Evolutionary conservation across 1,140 invertebrate species (phyloP), one percentile per base, ranked within the genome.

Genomic region (Aradophagus sp.): DNA sequence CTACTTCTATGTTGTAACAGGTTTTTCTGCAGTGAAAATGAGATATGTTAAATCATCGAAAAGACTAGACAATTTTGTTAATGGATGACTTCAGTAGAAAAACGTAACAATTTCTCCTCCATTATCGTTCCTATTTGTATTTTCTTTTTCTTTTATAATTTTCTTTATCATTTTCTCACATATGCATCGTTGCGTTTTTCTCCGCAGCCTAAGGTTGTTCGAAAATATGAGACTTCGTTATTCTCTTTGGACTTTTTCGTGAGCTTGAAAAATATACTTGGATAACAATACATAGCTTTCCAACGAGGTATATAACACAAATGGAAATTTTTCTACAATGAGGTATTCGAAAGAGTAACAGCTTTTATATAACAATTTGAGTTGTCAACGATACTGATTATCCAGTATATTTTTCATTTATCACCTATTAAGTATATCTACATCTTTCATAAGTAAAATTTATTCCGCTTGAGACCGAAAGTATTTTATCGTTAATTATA

Each of bases 401-500:
- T 74, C 71, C 53, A 66, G 59, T 74, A 74, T 65, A 74, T 69
- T 66, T 66, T 66, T 74, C 65, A 52, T 42, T 56, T 53, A 65
- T 47, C 39, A 55, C 50, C 44, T 65, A 68, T 32, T 41, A 55
- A 11, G n/a, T n/a, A 59, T 65, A 68, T 73, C 71, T 73, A 73
- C 65, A 73, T 41, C 52, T 17, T 73, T 69, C 23, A 32, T 44
- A 68, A 68, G 59, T 61, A 65, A 63, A 48, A 61, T 62, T 65
- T 73, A 65, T 42, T 55, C 55, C 63, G 63, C 59, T 15, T 67
- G 63, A 65, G 17, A 65, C 19, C 47, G 27, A 62, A 68, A 68
- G 31, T 59, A 13, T 47, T 67, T 63, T 58, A 63, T 23, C 19
- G 67, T 66, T 67, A 27, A 66, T 62, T 67, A 68, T 63, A 47